A percentile compares a stretch with the other conserved stretches of the same genome.
Conservation (phyloP, 2,113 vertebrate species). For the Nansenia antarctica region DNA sequence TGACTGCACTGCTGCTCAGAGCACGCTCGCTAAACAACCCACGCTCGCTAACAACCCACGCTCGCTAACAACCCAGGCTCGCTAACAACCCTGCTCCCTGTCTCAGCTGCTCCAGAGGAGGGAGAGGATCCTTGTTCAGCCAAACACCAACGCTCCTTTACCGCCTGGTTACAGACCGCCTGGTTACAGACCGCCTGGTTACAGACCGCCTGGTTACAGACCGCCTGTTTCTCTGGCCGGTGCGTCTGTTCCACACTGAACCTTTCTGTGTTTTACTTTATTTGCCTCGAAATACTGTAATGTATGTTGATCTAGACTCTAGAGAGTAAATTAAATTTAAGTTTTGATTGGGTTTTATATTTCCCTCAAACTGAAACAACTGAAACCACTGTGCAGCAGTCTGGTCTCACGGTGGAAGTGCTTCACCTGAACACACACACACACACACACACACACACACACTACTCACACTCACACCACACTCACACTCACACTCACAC, state of each 20-base stretch:
- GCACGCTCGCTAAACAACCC: no score
- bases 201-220: conserved; percentile 8
- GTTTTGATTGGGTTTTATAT: background rate
- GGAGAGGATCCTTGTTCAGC: conserved; percentile 7
- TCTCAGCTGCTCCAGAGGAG: conserved; percentile 9
- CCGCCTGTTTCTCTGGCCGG: conserved; percentile 1
- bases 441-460: no score
- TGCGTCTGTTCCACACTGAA: conserved; percentile 10
- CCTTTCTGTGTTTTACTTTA: background rate
- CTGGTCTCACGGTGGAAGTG: no score
- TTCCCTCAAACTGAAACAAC: background rate
- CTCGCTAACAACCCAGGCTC: no score
- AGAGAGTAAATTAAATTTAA: background rate
- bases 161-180: conserved; percentile 5
- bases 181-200: no score
- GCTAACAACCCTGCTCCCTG: no score
- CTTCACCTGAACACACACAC: no score
- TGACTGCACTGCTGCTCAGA: conserved; percentile 22
- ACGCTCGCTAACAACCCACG: no score
- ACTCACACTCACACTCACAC: no score
- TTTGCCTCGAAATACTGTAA: background rate
- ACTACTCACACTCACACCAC: no score
- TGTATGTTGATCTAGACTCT: background rate
- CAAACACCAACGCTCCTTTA: no score
- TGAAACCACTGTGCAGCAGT: background rate